Percentiles rank a stretch among this genome's conserved stretches.
Conservation (phyloP, 2,888 invertebrate species). For the Trichopoda pennipes region DNA sequence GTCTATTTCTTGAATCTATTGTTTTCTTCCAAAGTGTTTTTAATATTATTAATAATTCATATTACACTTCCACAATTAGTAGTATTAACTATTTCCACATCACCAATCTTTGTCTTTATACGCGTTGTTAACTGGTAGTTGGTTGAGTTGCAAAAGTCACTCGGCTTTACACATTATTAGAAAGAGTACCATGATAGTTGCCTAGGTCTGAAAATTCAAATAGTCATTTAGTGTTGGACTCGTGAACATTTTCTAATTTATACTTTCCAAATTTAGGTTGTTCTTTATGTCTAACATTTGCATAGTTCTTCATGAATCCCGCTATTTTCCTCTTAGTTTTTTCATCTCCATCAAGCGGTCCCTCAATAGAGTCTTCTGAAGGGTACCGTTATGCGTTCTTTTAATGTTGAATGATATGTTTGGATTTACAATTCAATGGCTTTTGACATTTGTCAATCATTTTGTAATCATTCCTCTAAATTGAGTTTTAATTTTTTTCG, state of each 20-base stretch:
- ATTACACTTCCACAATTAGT: no score
- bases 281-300: slow-evolving; percentile 19
- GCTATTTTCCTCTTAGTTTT: slow-evolving; percentile 9
- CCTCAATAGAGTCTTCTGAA: neutral
- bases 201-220: neutral
- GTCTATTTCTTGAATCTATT: no score
- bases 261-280: slow-evolving; percentile 2
- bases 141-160: no score
- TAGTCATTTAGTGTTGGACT: neutral
- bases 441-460: slow-evolving; percentile 8
- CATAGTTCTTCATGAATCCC: slow-evolving; percentile 10
- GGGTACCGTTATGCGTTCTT: neutral
- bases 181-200: no score
- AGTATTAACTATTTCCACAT: no score
- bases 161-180: no score
- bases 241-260: neutral
- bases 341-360: neutral
- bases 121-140: no score
- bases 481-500: slow-evolving; percentile 11
- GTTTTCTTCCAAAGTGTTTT: no score
- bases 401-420: slow-evolving; percentile 6
- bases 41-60: no score
- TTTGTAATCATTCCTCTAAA: neutral
- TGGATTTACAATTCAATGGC: slow-evolving; percentile 10
- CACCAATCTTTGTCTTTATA: no score